Conservation (phyloP, 2,113 vertebrate species). For the Catagonus wagneri region DNA sequence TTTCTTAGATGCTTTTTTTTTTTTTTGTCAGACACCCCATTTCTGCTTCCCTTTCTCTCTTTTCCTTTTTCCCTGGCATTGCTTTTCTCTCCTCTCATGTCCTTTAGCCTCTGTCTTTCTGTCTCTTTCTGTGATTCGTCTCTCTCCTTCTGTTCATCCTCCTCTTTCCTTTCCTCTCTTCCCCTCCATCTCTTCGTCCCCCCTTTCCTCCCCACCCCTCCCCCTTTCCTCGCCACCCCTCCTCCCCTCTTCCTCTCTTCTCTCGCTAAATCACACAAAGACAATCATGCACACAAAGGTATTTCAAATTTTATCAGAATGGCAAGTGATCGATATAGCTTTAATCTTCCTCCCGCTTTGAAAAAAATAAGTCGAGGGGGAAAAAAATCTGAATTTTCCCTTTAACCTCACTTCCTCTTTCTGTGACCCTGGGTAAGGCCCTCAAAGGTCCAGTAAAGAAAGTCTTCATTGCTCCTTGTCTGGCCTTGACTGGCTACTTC, state of each 20-base stretch:
- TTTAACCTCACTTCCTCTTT: neutral
- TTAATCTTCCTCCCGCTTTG: neutral
- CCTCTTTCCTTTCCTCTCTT: neutral
- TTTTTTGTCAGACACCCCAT: neutral
- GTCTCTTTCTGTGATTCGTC: neutral
- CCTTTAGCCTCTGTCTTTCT: conserved; percentile 25
- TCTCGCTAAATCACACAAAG: neutral
- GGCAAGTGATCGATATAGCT: neutral
- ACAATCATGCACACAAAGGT: neutral
- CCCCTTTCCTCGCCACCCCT: accelerated
- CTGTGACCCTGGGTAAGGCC: neutral
- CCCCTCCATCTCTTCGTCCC: too few relatives aligned
- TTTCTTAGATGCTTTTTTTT: neutral
- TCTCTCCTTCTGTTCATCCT: neutral
- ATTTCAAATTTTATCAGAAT: conserved; percentile 36
- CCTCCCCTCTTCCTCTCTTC: too few relatives aligned
- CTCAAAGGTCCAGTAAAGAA: neutral
- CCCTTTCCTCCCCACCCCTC: too few relatives aligned
- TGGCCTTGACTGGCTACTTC: neutral
- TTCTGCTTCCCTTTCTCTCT: neutral
- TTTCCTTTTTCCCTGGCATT: neutral
- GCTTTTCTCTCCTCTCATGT: neutral
- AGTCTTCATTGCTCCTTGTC: neutral
- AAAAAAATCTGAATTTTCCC: neutral
- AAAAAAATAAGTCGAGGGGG: neutral